phyloP scores from a whole-genome alignment of 2,888 invertebrate species.

The Pyrgus malvae region DNA sequence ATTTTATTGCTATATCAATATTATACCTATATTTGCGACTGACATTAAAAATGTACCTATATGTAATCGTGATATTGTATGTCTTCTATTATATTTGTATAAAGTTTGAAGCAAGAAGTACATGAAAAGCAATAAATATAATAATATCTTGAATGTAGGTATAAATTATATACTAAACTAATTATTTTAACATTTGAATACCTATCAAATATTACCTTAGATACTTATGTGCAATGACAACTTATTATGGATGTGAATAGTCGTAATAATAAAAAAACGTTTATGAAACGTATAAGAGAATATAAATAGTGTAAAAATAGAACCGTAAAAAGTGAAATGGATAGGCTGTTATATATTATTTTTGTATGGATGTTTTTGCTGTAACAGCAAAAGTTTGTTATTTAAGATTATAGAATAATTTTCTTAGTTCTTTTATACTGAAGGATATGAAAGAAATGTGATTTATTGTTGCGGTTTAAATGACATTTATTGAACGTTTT shows the following conservation, averaged over 20 bases:
- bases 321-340: conserved; percentile 5
- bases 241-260: conserved; percentile 18
- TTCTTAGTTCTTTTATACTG: conserved; percentile 13
- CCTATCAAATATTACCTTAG: too few relatives aligned
- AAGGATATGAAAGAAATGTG: conserved; percentile 5
- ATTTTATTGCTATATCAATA: too few relatives aligned
- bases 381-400: conserved; percentile 13
- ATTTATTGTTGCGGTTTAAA: conserved; percentile 1
- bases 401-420: conserved; percentile 10
- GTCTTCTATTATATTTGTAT: too few relatives aligned
- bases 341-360: conserved; percentile 23
- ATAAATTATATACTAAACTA: too few relatives aligned
- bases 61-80: too few relatives aligned
- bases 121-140: too few relatives aligned
- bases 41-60: too few relatives aligned
- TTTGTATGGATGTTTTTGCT: conserved; percentile 20
- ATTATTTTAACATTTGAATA: too few relatives aligned
- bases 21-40: too few relatives aligned
- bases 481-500: background rate
- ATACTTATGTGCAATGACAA: conserved; percentile 22
- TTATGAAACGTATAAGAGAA: conserved; percentile 19
- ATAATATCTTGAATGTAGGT: too few relatives aligned
- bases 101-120: too few relatives aligned
- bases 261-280: conserved; percentile 12
- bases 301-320: background rate